Evolutionary conservation across 2,888 invertebrate species (phyloP), one percentile per base, ranked within the genome.

Genomic region (Cantharis rustica): DNA sequence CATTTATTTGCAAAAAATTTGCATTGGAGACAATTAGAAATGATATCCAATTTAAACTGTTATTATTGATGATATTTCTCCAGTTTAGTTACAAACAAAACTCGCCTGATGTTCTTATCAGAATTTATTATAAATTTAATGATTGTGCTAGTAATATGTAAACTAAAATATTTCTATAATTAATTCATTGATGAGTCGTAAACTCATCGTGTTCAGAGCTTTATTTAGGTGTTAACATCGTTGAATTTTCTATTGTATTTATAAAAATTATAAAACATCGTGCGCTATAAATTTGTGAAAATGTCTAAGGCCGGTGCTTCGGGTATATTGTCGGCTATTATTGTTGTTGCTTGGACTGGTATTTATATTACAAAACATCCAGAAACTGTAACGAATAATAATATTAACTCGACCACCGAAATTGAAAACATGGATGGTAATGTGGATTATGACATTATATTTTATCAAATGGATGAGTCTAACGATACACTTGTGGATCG

Each of bases 341-440:
- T 90, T 15, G 88, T 90, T 79, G 88, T 90, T 86, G 90, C 90
- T 71, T 89, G 89, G 82, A 90, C 89, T 75, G 90, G 90, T 80
- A 88, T 90, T 68, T 90, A 90, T 47, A 84, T 90, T 61, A 88
- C 90, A 47, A 88, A 84, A 69, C 83, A 86, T 69, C 78, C 75
- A 47, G 16, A 16, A 31, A 27, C 61, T 11, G 10, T 62, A 10
- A 16, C 66, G 20, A 17, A 66, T 66, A 66, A 64, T 20, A 17
- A 66, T 20, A 31, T 26, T 68, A 63, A 72, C 15, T 13, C 31
- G 13, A 20, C 26, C 16, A n/a, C 13, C 10, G 16, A 68, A 71
- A 26, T 27, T 13, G 71, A 16, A 61, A 68, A 26, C 15, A 62
- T 62, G 10, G 15, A 47, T 31, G 27, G 62, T 20, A 71, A 77